These are phyloP conservation scores for Ceratina calcarata DNA, from an alignment of 1,140 invertebrate species.

Conservation along the genomic window DNA sequence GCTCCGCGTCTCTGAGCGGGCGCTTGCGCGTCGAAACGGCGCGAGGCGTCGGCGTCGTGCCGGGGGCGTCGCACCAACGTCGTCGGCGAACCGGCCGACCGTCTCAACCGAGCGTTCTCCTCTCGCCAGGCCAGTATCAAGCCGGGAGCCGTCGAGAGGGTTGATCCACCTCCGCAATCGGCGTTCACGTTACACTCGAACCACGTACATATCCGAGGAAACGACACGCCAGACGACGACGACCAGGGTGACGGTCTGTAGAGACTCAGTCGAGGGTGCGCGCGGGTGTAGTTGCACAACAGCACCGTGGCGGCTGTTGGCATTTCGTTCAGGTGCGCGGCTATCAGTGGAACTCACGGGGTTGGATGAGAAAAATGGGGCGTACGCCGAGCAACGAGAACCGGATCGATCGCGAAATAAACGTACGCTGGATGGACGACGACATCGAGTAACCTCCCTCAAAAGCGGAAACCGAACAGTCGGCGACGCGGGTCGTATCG, in stretches of 20 bases:
- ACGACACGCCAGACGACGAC: neutral
- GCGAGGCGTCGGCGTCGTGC: conserved; percentile 66
- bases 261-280: no score
- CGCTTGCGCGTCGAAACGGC: conserved; percentile 57
- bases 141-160: conserved; percentile 66
- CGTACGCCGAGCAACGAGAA: conserved; percentile 68
- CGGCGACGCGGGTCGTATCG: neutral
- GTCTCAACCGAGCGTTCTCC: conserved; percentile 60
- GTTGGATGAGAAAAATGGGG: conserved; percentile 69
- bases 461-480: conserved; percentile 3
- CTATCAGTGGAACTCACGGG: conserved; percentile 8
- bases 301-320: neutral
- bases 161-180: conserved; percentile 57
- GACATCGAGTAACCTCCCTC: conserved; percentile 40
- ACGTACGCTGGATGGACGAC: conserved; percentile 62
- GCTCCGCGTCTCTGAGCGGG: conserved; percentile 14
- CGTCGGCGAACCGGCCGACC: conserved; percentile 59
- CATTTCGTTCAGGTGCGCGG: conserved; percentile 16
- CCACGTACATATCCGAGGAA: conserved; percentile 19
- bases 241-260: conserved; percentile 15
- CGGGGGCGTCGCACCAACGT: conserved; percentile 67
- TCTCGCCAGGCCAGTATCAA: conserved; percentile 70
- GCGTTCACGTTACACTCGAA: conserved; percentile 18
- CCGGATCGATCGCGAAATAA: conserved; percentile 78
- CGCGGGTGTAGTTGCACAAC: neutral